phyloP scores from a whole-genome alignment of 2,113 vertebrate species.

The Passer montanus region DNA sequence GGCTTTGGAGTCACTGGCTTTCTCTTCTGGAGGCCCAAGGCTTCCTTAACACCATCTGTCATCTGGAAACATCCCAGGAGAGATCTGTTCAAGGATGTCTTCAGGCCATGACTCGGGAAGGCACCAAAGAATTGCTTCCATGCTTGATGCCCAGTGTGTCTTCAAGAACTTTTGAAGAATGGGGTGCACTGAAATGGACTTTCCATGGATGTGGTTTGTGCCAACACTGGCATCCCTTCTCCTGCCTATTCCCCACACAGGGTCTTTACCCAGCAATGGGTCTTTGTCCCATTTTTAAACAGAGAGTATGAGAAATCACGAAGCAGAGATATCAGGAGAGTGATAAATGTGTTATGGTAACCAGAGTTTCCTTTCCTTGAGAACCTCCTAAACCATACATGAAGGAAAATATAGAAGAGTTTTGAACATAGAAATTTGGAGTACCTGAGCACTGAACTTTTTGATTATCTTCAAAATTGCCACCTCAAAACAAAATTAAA shows the following conservation, averaged over 20 bases:
- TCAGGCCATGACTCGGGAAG: not conserved
- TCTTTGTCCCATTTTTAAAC: not conserved
- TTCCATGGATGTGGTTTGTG: not conserved
- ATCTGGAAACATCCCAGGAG: not conserved
- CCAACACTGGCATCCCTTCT: not conserved
- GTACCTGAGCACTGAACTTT: not conserved
- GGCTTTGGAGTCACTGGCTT: not conserved
- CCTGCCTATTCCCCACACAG: too few relatives aligned
- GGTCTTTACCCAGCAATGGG: not conserved
- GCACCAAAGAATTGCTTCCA: not conserved
- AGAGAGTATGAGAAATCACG: rapidly evolving
- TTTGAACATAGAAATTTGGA: not conserved
- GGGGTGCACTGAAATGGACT: not conserved
- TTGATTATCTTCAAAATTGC: not conserved
- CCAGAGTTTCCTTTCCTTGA: not conserved
- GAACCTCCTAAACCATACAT: not conserved
- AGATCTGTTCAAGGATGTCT: not conserved
- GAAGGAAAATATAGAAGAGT: not conserved
- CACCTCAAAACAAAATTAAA: not conserved
- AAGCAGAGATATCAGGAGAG: not conserved
- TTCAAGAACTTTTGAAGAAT: not conserved
- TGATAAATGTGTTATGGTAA: not conserved
- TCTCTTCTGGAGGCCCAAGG: not conserved
- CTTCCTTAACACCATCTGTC: not conserved
- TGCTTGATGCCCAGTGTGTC: not conserved